Evolutionary conservation across 2,888 invertebrate genomes (phyloP).

Genomic region (Aphodius granarius): DNA sequence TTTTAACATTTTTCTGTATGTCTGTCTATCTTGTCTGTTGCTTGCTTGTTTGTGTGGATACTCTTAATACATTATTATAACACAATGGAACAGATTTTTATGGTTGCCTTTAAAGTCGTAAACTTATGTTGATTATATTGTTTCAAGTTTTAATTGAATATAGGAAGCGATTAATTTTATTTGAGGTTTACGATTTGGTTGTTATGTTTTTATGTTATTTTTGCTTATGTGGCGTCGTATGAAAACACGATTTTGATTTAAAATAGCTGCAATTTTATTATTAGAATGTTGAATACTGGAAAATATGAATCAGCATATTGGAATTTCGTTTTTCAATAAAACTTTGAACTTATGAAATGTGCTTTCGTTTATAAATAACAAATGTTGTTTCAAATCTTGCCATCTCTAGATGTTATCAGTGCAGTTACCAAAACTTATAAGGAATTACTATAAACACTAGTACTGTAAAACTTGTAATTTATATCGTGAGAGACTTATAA

Average conservation of each 20-base stretch:
- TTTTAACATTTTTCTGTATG: neutral
- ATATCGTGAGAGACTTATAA: too few species aligned
- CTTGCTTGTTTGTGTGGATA: neutral
- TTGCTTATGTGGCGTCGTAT: neutral
- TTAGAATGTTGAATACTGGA: neutral
- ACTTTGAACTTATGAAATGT: too few species aligned
- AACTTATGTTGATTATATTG: neutral
- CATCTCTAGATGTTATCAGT: too few species aligned
- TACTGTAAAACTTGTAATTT: too few species aligned
- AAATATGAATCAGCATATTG: too few species aligned
- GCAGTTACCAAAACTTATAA: too few species aligned
- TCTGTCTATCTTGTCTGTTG: too few species aligned
- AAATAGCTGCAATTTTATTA: neutral
- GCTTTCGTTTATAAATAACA: too few species aligned
- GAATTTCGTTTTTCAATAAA: too few species aligned
- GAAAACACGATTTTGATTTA: neutral
- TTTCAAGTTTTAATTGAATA: neutral
- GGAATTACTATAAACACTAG: too few species aligned
- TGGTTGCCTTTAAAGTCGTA: neutral
- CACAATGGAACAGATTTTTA: neutral
- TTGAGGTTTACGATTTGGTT: neutral
- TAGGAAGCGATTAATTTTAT: neutral
- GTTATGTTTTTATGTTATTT: neutral
- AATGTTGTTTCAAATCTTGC: too few species aligned
- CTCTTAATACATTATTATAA: neutral